phyloP scores from a whole-genome alignment of 2,888 invertebrate species.

The Athrips mouffetella region DNA sequence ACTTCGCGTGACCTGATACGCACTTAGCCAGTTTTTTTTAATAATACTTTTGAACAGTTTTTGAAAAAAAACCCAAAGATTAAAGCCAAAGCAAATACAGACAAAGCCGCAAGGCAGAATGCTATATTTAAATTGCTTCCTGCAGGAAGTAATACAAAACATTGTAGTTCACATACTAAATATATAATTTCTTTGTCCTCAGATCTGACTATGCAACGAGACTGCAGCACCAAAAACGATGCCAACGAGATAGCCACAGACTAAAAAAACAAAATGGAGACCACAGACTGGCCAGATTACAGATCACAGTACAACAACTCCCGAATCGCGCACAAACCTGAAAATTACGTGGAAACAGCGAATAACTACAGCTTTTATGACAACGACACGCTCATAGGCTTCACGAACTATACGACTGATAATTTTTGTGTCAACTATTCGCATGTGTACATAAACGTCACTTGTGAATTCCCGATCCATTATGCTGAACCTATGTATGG shows the following conservation, averaged over 20 bases:
- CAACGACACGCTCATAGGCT: conserved; percentile 44
- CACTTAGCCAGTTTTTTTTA: no score
- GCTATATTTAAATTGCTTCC: no score
- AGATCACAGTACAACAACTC: conserved; percentile 37
- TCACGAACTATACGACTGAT: conserved; percentile 57
- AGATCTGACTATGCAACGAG: conserved; percentile 28
- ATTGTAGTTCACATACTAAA: no score
- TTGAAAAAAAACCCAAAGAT: no score
- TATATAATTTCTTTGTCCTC: conserved; percentile 36
- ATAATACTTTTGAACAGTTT: no score
- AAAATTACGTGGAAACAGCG: conserved; percentile 15
- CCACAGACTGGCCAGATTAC: conserved; percentile 54
- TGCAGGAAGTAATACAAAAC: no score
- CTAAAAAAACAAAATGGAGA: conserved; percentile 55
- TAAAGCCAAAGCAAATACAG: no score
- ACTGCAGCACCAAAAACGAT: conserved; percentile 28
- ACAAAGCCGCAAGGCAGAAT: no score
- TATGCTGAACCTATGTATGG: conserved; percentile 86
- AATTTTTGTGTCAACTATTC: conserved; percentile 66
- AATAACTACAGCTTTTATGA: conserved; percentile 47
- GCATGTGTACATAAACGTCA: conserved; percentile 79
- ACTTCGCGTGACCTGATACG: no score
- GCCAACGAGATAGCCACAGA: conserved; percentile 33
- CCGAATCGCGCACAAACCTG: conserved; percentile 15
- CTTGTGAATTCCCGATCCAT: conserved; percentile 80